Evolutionary conservation across 2,113 vertebrate species (phyloP), one percentile per base, ranked within the genome.

Genomic region (Cyprinodon brontotheroides): DNA sequence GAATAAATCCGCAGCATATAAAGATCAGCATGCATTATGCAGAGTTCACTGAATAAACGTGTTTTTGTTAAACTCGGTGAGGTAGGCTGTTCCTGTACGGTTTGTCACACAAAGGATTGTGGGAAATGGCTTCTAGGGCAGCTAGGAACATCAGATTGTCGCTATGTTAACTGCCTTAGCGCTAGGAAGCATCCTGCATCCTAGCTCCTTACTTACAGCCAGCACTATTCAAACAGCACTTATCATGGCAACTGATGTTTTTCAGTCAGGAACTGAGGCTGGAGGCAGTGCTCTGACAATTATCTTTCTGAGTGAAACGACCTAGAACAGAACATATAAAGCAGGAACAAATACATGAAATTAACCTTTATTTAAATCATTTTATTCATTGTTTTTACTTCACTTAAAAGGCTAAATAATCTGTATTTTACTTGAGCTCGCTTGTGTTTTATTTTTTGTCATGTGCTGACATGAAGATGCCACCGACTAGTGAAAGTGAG

Each of bases 391-490:
- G 7, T 53, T 9, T 53, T 53, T 53, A n/a, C 50, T n/a, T 4
- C 14, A 6, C 0, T 20, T n/a, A 8, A 13, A 53, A 53, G 67
- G 15, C 36, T 2, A 38, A 68, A 43, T 7, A 17, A 39, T 63
- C 29, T 4, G 29, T 50, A 13, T 20, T 40, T 38, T 11, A 50
- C 38, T 69, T 68, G 45, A 29, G 37, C 36, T 20, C 12, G 14
- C 50, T 9, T 57, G 50, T 7, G 4, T 63, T 41, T 17, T 36
- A n/a, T 65, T 37, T 53, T 45, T 61, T 72, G 70, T 79, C 87
- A 73, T 61, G 50, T 82, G 67, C 81, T 79, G 92, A 79, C 87
- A 87, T 61, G 36, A 67, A 77, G 66, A 80, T 74, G 83, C 63
- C 64, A 29, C 64, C 64, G 70, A 65, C n/a, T 37, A 62, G 68